These are phyloP conservation scores for Popillia japonica DNA, from an alignment of 1,140 invertebrate genomes.

Conservation along the genomic window DNA sequence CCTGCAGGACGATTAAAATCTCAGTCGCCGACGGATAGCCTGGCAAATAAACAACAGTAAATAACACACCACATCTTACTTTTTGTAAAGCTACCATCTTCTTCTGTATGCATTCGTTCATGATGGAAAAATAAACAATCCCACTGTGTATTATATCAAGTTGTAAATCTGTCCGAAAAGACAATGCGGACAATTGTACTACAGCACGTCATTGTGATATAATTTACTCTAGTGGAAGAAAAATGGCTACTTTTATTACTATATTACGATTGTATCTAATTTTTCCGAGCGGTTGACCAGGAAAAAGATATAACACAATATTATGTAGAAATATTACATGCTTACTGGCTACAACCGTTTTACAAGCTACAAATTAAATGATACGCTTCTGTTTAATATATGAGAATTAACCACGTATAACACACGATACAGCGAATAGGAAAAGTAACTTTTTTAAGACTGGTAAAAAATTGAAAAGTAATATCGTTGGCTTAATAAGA, in stretches of 20 bases:
- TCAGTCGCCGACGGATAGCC: not conserved
- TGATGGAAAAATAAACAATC: not conserved
- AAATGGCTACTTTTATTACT: not conserved
- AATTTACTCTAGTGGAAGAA: not conserved
- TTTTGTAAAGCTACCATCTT: not conserved
- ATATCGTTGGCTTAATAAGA: too few species aligned
- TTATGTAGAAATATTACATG: not conserved
- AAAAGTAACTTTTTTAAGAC: too few species aligned
- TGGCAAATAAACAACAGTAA: not conserved
- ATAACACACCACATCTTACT: not conserved
- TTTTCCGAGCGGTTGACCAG: not conserved
- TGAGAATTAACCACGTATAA: too few species aligned
- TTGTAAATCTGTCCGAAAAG: constrained; percentile 6
- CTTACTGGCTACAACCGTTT: not conserved
- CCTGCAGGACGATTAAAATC: not conserved
- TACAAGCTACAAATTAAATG: not conserved
- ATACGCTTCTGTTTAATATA: too few species aligned
- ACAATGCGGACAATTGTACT: not conserved
- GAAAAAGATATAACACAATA: not conserved
- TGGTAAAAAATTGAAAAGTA: too few species aligned
- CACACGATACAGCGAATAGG: too few species aligned
- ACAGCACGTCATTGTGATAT: not conserved
- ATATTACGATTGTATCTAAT: not conserved
- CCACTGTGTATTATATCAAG: not conserved
- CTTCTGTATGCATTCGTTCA: not conserved